A percentile compares a stretch with the other conserved stretches of the same genome.
Evolutionary conservation across 2,113 vertebrate species (phyloP).

Genomic region (Tapirus terrestris): DNA sequence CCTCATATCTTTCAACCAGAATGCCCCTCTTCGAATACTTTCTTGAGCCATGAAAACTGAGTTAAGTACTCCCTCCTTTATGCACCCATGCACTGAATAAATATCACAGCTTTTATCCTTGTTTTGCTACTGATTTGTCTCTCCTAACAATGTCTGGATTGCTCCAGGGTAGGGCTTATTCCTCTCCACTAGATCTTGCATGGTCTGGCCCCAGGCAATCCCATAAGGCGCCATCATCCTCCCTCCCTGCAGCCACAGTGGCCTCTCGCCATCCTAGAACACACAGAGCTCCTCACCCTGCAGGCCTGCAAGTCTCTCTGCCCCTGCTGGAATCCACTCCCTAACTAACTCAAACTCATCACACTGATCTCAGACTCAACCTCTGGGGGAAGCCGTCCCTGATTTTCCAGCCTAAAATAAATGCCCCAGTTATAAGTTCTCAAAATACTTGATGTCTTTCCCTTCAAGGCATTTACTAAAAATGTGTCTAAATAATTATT

Average conservation of each 20-base stretch:
- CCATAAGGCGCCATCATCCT: too few relatives aligned
- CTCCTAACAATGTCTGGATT: background rate
- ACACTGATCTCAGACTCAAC: background rate
- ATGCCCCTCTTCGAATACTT: background rate
- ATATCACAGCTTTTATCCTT: background rate
- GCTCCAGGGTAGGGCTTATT: background rate
- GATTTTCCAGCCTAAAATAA: background rate
- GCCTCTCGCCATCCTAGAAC: background rate
- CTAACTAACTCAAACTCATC: background rate
- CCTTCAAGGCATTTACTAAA: constrained; percentile 26
- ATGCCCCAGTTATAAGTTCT: background rate
- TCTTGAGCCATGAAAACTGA: background rate
- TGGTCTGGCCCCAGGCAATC: background rate
- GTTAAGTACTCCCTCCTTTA: background rate
- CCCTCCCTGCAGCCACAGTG: background rate
- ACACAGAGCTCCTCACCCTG: accelerated
- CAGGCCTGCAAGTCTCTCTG: background rate
- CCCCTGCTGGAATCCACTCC: background rate
- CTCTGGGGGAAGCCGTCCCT: background rate
- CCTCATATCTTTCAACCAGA: background rate
- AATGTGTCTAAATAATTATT: constrained; percentile 35
- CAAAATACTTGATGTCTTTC: constrained; percentile 1
- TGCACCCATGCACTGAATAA: background rate
- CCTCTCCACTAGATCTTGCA: background rate
- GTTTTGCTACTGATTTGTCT: background rate